phyloP scores from a whole-genome alignment of 2,888 invertebrate genomes.

The Elgonia sp. region DNA sequence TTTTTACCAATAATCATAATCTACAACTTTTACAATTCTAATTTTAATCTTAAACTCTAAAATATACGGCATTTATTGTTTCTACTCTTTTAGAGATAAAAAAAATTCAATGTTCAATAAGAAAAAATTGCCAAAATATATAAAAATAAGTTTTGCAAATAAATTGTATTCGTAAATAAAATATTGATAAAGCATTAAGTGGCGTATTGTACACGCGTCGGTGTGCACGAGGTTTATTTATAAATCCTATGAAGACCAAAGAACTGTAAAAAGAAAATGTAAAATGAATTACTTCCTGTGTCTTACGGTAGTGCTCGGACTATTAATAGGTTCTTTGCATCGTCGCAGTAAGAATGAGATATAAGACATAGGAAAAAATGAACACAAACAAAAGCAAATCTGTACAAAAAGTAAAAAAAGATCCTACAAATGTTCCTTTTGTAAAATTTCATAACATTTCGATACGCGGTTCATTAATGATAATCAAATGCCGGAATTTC shows the following conservation, averaged over 20 bases:
- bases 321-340: constrained; percentile 83
- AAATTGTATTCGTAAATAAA: constrained; percentile 15
- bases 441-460: too few relatives aligned
- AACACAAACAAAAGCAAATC: constrained; percentile 62
- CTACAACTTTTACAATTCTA: too few relatives aligned
- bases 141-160: too few relatives aligned
- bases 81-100: too few relatives aligned
- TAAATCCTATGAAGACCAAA: constrained; percentile 75
- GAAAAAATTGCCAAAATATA: too few relatives aligned
- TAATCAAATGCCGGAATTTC: background rate
- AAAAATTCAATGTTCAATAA: too few relatives aligned
- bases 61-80: too few relatives aligned
- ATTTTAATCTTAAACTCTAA: too few relatives aligned
- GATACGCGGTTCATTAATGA: too few relatives aligned
- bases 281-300: constrained; percentile 84
- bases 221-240: constrained; percentile 52
- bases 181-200: constrained; percentile 65
- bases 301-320: constrained; percentile 80
- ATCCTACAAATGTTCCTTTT: too few relatives aligned
- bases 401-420: background rate
- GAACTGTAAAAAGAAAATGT: constrained; percentile 79
- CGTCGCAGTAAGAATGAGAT: constrained; percentile 79
- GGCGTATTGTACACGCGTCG: constrained; percentile 38
- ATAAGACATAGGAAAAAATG: constrained; percentile 76
- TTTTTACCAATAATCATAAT: too few relatives aligned